These are phyloP conservation scores for Microctonus brassicae DNA, from an alignment of 2,888 invertebrate species.

Conservation along the genomic window DNA sequence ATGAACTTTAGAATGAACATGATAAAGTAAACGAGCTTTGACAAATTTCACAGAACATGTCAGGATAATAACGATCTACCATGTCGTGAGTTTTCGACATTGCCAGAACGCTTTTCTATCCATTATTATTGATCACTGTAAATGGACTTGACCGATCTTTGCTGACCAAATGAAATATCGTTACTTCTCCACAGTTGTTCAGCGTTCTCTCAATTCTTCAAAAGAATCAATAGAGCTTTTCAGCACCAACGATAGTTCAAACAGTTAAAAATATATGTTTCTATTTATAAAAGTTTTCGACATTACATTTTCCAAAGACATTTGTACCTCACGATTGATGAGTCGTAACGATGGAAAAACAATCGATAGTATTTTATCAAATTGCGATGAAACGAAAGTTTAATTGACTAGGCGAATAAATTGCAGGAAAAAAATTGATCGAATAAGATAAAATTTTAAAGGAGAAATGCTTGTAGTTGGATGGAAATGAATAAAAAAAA, in stretches of 20 bases:
- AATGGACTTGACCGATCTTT: not conserved
- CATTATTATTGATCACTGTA: conserved; percentile 1
- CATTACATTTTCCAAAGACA: not conserved
- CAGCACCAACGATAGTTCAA: not conserved
- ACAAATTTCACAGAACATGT: not conserved
- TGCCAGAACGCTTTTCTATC: not conserved
- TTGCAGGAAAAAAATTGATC: conserved; percentile 9
- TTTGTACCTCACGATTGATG: too few relatives aligned
- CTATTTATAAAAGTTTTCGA: not conserved
- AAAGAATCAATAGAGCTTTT: not conserved
- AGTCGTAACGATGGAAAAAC: too few relatives aligned
- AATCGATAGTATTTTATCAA: not conserved
- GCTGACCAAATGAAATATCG: conserved; percentile 7
- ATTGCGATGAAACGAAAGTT: not conserved
- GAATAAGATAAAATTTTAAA: not conserved
- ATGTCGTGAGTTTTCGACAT: not conserved
- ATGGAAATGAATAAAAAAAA: not conserved
- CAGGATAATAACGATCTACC: not conserved
- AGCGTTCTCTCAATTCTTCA: not conserved
- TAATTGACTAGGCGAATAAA: not conserved
- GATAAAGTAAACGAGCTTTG: not conserved
- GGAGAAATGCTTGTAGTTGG: not conserved
- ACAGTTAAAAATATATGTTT: not conserved
- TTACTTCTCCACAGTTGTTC: not conserved
- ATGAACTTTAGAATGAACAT: not conserved